Percentiles rank a stretch among this genome's conserved stretches.
Conservation (phyloP, 1,140 invertebrate species). For the Drosophila sturtevanti region DNA sequence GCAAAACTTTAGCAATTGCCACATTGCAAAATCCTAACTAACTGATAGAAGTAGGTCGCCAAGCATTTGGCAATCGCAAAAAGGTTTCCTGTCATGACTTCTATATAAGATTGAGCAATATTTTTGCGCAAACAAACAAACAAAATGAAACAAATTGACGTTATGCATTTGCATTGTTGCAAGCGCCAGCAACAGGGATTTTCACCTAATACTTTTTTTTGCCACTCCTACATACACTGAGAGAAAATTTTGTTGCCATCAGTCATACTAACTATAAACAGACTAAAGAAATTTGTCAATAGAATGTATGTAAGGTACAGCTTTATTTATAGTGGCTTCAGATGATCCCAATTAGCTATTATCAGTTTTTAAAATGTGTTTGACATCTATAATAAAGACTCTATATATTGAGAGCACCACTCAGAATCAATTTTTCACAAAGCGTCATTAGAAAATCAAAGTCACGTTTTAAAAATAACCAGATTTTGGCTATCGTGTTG, state of each 20-base stretch:
- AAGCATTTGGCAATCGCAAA: constrained; percentile 5
- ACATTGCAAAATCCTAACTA: background rate
- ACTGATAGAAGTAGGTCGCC: constrained; percentile 2
- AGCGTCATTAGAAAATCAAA: too few species aligned
- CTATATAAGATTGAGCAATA: constrained; percentile 8
- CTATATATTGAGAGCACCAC: too few species aligned
- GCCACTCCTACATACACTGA: background rate
- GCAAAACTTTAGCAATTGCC: background rate
- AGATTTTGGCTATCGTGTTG: too few species aligned
- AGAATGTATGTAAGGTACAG: too few species aligned
- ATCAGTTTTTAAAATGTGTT: too few species aligned
- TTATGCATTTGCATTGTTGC: constrained; percentile 16
- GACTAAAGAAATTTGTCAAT: too few species aligned
- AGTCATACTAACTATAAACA: too few species aligned
- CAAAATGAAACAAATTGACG: constrained; percentile 1
- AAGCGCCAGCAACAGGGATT: constrained; percentile 6
- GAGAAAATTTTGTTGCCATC: background rate
- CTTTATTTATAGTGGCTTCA: too few species aligned
- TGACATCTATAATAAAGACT: too few species aligned
- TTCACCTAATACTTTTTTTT: constrained; percentile 1
- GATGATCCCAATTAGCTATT: too few species aligned
- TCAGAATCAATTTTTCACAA: too few species aligned
- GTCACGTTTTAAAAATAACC: too few species aligned
- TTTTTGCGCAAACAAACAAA: background rate
- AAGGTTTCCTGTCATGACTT: constrained; percentile 9